Conservation (phyloP, 2,888 invertebrate species). For the Rhopalosiphum nymphaeae region DNA sequence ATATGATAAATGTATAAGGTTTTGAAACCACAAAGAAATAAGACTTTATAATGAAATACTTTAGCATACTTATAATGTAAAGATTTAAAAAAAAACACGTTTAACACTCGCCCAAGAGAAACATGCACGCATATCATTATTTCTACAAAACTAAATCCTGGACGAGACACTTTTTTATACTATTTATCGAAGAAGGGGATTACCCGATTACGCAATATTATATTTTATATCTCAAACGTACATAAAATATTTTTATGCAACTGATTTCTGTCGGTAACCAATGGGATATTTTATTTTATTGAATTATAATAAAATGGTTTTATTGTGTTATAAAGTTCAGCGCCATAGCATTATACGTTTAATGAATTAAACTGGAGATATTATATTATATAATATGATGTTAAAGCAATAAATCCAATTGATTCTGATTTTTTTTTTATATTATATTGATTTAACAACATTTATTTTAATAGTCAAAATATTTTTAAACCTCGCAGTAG, state of each 20-base stretch:
- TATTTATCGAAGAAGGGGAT: not conserved
- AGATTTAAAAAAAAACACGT: not conserved
- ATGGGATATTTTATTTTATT: not conserved
- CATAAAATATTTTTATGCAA: conserved; percentile 4
- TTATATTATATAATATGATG: not conserved
- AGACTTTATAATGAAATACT: not conserved
- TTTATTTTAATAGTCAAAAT: not conserved
- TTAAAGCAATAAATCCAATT: not conserved
- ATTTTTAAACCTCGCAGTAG: not conserved
- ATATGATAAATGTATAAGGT: not conserved
- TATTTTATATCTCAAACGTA: conserved; percentile 28
- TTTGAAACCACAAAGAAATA: not conserved
- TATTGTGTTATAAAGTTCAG: not conserved
- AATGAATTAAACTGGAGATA: not conserved
- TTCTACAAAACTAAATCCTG: not conserved
- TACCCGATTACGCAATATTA: not conserved
- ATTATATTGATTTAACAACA: not conserved
- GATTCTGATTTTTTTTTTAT: not conserved
- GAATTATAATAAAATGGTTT: conserved; percentile 5
- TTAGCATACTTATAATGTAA: not conserved
- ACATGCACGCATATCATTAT: not conserved
- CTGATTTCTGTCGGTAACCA: conserved; percentile 2
- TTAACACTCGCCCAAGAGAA: not conserved
- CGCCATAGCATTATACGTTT: not conserved
- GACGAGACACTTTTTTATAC: not conserved